Evolutionary conservation across 2,888 invertebrate species (phyloP).

Genomic region (Drosophila borealis): DNA sequence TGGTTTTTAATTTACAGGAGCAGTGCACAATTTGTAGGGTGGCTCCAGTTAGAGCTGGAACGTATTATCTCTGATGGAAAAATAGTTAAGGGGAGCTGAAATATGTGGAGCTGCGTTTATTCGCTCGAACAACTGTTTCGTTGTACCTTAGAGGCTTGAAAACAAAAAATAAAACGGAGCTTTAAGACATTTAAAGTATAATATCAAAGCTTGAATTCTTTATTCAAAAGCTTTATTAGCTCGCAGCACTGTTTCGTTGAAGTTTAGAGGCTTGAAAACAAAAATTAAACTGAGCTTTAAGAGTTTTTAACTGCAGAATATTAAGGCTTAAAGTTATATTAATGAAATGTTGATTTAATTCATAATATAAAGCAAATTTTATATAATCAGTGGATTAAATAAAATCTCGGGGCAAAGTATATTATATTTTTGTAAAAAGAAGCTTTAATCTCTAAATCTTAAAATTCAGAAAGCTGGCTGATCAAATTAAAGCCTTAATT

Average conservation of each 20-base stretch:
- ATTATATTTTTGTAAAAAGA: no score
- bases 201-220: not conserved
- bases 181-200: not conserved
- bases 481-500: not conserved
- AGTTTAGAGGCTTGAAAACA: not conserved
- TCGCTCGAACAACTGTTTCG: not conserved
- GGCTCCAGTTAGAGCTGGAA: not conserved
- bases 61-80: conserved; percentile 1
- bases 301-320: no score
- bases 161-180: not conserved
- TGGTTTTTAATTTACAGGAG: not conserved
- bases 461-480: not conserved
- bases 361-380: no score
- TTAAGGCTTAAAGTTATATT: no score
- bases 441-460: no score
- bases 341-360: no score
- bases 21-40: conserved; percentile 19
- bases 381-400: no score
- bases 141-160: no score
- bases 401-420: no score
- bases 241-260: not conserved
- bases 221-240: not conserved
- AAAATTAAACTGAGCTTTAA: not conserved
- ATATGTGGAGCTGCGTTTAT: not conserved
- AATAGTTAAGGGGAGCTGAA: not conserved